phyloP scores from a whole-genome alignment of 2,797 vertebrate species.

The Varecia variegata region DNA sequence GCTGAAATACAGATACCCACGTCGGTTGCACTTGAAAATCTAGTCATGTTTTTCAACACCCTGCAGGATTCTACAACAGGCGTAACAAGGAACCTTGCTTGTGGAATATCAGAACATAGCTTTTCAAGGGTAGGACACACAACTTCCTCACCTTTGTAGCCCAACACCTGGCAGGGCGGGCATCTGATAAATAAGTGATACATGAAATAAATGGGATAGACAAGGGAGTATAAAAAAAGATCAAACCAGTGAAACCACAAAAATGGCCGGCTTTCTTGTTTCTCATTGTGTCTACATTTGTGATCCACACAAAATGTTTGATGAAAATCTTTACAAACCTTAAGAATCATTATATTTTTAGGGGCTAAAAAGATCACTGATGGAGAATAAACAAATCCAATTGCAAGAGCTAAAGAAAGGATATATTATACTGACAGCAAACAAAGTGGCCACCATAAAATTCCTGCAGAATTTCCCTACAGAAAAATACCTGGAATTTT shows the following conservation, averaged over 20 bases:
- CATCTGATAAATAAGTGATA: neutral
- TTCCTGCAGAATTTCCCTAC: neutral
- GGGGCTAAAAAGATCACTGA: neutral
- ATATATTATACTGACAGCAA: neutral
- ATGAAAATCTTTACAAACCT: neutral
- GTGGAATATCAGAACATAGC: neutral
- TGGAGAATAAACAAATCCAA: neutral
- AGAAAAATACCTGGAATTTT: neutral
- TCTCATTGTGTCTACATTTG: neutral
- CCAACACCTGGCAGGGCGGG: accelerated
- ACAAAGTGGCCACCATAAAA: neutral
- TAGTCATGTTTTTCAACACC: neutral
- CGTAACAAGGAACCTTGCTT: neutral
- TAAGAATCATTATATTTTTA: neutral
- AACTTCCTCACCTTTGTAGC: neutral
- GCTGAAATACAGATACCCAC: neutral
- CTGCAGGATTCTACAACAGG: neutral
- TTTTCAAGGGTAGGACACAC: neutral
- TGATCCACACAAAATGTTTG: neutral
- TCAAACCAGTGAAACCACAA: neutral
- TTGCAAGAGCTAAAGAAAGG: neutral
- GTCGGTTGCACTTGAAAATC: neutral
- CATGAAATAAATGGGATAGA: neutral
- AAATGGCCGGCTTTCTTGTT: neutral
- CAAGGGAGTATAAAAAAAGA: neutral